Conservation (phyloP, 2,113 vertebrate genomes). For the Pteropus alecto region DNA sequence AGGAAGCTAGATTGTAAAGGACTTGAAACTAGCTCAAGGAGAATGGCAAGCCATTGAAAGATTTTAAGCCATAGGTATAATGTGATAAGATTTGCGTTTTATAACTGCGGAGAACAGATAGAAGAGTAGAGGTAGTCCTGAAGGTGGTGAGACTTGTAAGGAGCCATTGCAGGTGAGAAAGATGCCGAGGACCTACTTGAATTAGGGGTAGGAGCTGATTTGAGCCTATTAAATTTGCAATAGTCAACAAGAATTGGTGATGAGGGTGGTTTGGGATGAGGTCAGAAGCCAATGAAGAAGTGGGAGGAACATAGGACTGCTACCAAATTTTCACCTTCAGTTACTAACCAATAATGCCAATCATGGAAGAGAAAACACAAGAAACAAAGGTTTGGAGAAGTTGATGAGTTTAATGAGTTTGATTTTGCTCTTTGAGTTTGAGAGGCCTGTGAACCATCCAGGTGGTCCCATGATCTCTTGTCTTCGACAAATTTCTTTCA, state of each 20-base stretch:
- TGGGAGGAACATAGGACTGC: background rate
- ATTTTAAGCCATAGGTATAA: background rate
- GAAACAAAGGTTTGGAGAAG: background rate
- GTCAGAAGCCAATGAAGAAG: background rate
- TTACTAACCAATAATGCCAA: background rate
- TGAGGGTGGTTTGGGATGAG: background rate
- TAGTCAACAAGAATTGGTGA: background rate
- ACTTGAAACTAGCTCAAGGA: background rate
- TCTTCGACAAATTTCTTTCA: background rate
- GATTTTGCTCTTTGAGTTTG: background rate
- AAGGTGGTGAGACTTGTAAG: background rate
- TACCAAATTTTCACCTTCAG: background rate
- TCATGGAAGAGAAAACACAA: background rate
- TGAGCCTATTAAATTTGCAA: background rate
- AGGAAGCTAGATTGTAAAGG: background rate
- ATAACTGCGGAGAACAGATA: background rate
- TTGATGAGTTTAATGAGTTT: background rate
- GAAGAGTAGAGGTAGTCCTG: background rate
- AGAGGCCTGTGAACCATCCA: background rate
- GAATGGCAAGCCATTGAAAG: background rate
- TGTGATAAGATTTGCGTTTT: background rate
- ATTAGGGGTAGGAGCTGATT: background rate
- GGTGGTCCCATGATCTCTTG: background rate
- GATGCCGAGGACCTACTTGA: background rate
- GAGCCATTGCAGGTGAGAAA: background rate